Base-by-base conservation (phyloP, 2,888 invertebrate species). In the Malacosoma neustria region DNA sequence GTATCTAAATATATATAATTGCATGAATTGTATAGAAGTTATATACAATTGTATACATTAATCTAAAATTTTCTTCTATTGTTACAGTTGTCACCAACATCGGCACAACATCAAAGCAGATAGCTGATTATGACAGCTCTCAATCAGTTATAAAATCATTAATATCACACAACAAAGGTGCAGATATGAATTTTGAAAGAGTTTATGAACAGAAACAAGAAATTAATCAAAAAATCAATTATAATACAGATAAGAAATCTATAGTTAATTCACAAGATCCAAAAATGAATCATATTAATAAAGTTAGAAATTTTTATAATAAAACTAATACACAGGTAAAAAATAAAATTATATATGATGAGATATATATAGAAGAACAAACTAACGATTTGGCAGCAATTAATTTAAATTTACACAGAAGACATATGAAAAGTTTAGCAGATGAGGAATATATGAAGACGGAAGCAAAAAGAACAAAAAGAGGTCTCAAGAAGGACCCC, bases 11-110 rank as follows among this genome's bases (percentile, higher is more conserved):
- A n/a, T n/a, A n/a, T n/a, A n/a, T n/a, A n/a, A n/a, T n/a, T n/a
- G n/a, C n/a, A n/a, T n/a, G n/a, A n/a, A n/a, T n/a, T n/a, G n/a
- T n/a, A n/a, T n/a, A n/a, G n/a, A n/a, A n/a, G n/a, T n/a, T n/a
- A n/a, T n/a, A n/a, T n/a, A n/a, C n/a, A n/a, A n/a, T n/a, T n/a
- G n/a, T n/a, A n/a, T n/a, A n/a, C n/a, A n/a, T n/a, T n/a, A n/a
- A n/a, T n/a, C n/a, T n/a, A n/a, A n/a, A 22, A 22, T 9, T 22
- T 37, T 33, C 45, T 43, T 46, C 36, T 46, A 40, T 72, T 71
- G 65, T 82, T 82, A 0, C 77, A 82, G 82, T 69, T 57, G 74
- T 60, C 60, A 67, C 71, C 41, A 67, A 60, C 45, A 46, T 59
- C 56, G 64, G 71, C 49, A 63, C 59, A 41, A 50, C 64, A 33